Evolutionary conservation across 2,888 invertebrate species (phyloP), one percentile per base, ranked within the genome.

Genomic region (Caradrina kadenii): DNA sequence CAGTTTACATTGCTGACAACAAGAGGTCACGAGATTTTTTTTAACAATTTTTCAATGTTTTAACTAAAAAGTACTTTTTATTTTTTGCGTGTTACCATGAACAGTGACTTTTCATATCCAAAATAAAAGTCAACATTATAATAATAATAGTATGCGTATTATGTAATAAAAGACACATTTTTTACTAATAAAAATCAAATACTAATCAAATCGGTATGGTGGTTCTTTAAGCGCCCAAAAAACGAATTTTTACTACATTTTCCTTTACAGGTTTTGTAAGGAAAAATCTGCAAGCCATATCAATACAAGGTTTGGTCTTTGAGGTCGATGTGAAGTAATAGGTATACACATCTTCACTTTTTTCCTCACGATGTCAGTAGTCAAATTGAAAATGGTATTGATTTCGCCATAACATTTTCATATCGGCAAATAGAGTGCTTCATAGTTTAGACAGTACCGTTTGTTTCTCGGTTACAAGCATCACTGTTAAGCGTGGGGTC

Each of bases 241-340:
- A 21, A 50, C 13, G 8, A 39, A 11, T 5, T 10, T 35, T 1
- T 22, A 19, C 2, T 17, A 7, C 10, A 19, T 65, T 73, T 49
- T 77, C 35, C 45, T 45, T 61, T 56, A 45, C 5, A 45, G 11
- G 2, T 26, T 21, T 42, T 26, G 21, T 45, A 45, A 66, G 66
- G 79, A 73, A 39, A 72, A 60, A 6, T 19, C 48, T 56, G 17
- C 21, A 39, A 48, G 6, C 5, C 7, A n/a, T 50, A 39, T 22
- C 6, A 26, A 26, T 42, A 45, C 53, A 73, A 75, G 53, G 61
- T 3, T 5, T 50, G 50, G 45, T 13, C 39, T 26, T 26, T 19
- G 45, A 76, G 74, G 61, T 50, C 58, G n/a, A 15, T 13, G 35
- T 45, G 10, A 61, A 15, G 55, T 22, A 17, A 1, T 39, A 39